Conservation (phyloP, 1,140 invertebrate species). For the Colletes gigas region DNA sequence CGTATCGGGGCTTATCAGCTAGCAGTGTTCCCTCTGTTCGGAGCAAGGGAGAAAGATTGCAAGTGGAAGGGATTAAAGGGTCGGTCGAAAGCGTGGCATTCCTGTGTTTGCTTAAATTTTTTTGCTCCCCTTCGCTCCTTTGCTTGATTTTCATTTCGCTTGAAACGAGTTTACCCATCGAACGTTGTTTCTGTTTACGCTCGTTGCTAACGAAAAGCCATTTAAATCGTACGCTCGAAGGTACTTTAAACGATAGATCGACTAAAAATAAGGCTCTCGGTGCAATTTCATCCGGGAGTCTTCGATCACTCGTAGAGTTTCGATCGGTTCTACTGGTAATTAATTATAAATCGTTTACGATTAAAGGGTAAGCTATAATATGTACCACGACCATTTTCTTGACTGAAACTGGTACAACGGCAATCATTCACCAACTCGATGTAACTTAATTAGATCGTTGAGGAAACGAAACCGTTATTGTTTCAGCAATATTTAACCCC, state of each 20-base stretch:
- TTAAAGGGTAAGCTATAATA: too few relatives aligned
- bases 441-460: not conserved
- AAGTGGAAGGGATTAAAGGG: not conserved
- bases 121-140: not conserved
- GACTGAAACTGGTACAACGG: not conserved
- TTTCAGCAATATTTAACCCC: too few relatives aligned
- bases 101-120: not conserved
- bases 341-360: too few relatives aligned
- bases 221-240: not conserved
- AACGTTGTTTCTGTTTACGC: not conserved
- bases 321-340: too few relatives aligned
- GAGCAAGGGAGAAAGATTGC: not conserved
- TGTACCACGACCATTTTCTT: too few relatives aligned
- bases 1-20: conserved; percentile 1
- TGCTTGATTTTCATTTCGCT: not conserved
- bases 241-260: too few relatives aligned
- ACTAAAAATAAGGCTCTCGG: not conserved
- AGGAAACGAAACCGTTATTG: not conserved
- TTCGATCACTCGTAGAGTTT: not conserved
- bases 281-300: not conserved
- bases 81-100: not conserved
- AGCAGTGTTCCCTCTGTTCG: not conserved
- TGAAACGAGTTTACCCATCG: not conserved
- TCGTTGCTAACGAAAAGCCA: not conserved
- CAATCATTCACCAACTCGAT: not conserved